Evolutionary conservation across 2,797 vertebrate genomes (phyloP), one percentile per base, ranked within the genome.

Genomic region (Sebastes diploproa): DNA sequence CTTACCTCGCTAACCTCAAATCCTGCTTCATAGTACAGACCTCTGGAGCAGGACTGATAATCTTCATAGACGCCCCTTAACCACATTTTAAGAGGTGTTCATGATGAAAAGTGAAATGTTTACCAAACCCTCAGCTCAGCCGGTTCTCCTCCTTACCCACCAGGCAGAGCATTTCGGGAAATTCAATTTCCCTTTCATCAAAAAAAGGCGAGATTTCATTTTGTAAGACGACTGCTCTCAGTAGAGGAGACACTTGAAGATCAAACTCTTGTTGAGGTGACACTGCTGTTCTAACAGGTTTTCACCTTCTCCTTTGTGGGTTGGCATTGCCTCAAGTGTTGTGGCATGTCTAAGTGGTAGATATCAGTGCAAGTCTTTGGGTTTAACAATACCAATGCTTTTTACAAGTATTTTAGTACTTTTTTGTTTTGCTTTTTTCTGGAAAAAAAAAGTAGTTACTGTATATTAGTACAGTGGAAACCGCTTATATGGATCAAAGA

Each of bases 121-220:
- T 85, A 75, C 70, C 23, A 56, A 75, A 75, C 32, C 18, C 13
- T 52, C 60, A 6, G 75, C 65, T 81, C 62, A 46, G 58, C 36
- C 3, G 18, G 63, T 70, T 46, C 55, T 36, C 29, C 4, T 11
- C 16, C 60, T 23, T 46, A 23, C 62, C 63, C 72, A 79, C 58
- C 16, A 78, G 64, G 56, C 81, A 77, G 16, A 76, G 66, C 66
- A 81, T 79, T 80, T 61, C 85, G 78, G 75, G 66, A 89, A 80
- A 86, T 87, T 73, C 62, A 83, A 73, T 85, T 84, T 85, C 55
- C 52, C 64, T 91, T 87, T 88, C 68, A 87, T 94, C 75, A 36
- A 72, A 84, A 79, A 83, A 74, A 52, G 20, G 56, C 6, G 22
- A 68, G 67, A 81, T 84, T 89, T 89, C 30, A 81, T 87, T 91